A percentile compares a stretch with the other conserved stretches of the same genome.
phyloP scores from a whole-genome alignment of 2,888 invertebrate genomes.

The Sinodicranocentrus sp. region DNA sequence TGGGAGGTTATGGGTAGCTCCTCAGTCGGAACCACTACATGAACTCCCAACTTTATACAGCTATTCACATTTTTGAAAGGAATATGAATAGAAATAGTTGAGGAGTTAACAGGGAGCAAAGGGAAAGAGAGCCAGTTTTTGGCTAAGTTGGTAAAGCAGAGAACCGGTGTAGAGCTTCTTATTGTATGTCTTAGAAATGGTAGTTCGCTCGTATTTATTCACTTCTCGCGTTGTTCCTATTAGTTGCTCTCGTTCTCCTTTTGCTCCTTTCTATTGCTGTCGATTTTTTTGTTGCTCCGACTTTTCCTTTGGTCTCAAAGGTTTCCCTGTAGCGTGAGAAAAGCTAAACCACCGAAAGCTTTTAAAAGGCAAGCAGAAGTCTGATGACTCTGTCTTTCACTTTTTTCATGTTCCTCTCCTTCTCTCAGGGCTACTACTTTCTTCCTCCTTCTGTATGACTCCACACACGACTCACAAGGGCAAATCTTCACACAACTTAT shows the following conservation, averaged over 20 bases:
- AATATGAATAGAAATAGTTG: constrained; percentile 8
- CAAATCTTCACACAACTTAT: constrained; percentile 57
- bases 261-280: background rate
- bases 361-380: constrained; percentile 59
- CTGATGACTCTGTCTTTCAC: constrained; percentile 57
- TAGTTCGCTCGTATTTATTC: constrained; percentile 51
- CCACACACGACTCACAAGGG: too few relatives aligned
- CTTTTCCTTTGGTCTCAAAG: constrained; percentile 64
- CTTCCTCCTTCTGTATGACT: constrained; percentile 18
- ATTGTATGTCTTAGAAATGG: constrained; percentile 37
- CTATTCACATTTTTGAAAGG: too few relatives aligned
- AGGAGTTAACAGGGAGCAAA: background rate
- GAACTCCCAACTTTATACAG: too few relatives aligned
- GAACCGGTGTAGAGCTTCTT: constrained; percentile 27
- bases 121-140: constrained; percentile 47
- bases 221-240: constrained; percentile 51
- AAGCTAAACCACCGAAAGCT: constrained; percentile 64
- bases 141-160: background rate
- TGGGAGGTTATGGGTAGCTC: too few relatives aligned
- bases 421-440: background rate
- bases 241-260: constrained; percentile 32
- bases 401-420: constrained; percentile 40
- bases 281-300: constrained; percentile 44
- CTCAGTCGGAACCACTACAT: too few relatives aligned
- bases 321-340: constrained; percentile 57